Evolutionary conservation across 2,113 vertebrate species (phyloP).

Genomic region (Taurulus bubalis): DNA sequence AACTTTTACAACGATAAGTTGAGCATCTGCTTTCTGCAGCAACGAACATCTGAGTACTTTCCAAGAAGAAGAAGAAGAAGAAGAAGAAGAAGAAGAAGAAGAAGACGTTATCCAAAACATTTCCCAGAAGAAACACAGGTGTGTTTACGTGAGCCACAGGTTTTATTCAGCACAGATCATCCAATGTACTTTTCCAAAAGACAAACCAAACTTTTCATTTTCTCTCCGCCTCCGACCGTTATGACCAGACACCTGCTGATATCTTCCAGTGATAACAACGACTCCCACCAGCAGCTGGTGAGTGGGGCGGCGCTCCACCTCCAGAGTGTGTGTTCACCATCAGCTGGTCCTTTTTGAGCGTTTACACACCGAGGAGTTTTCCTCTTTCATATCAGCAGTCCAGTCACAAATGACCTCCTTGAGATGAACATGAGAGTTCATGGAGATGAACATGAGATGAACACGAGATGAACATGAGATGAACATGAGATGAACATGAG

Average conservation of each 20-base stretch:
- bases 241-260: not conserved
- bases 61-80: not conserved
- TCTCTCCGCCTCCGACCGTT: not conserved
- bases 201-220: not conserved
- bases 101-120: not conserved
- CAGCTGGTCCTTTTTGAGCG: too few relatives aligned
- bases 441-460: too few relatives aligned
- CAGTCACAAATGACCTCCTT: too few relatives aligned
- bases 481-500: too few relatives aligned
- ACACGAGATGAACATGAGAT: too few relatives aligned
- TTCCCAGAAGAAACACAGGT: not conserved
- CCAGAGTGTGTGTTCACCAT: not conserved
- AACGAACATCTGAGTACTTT: not conserved
- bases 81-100: too few relatives aligned
- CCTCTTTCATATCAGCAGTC: slow-evolving; percentile 5
- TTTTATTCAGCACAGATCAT: not conserved
- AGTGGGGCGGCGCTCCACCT: not conserved
- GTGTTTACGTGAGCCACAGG: not conserved
- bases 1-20: not conserved
- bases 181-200: not conserved
- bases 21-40: not conserved
- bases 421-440: too few relatives aligned
- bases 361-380: not conserved
- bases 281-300: slow-evolving; percentile 25
- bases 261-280: not conserved